These are phyloP conservation scores for Corythornis vintsioides DNA, from an alignment of 2,113 vertebrate genomes.

Conservation along the genomic window DNA sequence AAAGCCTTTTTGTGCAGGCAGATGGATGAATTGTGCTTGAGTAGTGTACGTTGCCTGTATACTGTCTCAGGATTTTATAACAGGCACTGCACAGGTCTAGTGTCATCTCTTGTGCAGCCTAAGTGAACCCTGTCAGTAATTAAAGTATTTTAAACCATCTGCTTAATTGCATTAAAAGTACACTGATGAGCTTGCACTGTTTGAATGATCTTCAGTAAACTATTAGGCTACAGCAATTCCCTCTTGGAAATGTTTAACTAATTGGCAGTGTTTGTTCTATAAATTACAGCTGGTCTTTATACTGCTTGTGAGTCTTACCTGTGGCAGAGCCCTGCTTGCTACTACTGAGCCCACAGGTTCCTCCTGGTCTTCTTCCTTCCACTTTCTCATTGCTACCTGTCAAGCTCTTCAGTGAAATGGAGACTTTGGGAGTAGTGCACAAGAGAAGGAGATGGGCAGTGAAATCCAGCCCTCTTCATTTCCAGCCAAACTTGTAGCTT, in stretches of 20 bases:
- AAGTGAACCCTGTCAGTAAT: not conserved
- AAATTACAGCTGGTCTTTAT: not conserved
- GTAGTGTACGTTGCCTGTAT: not conserved
- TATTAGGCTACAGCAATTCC: not conserved
- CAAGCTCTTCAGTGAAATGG: not conserved
- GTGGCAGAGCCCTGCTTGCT: not conserved
- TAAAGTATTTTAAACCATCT: constrained; percentile 27
- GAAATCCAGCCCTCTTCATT: not conserved
- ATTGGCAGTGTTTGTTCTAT: not conserved
- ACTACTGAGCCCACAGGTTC: not conserved
- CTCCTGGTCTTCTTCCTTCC: not conserved
- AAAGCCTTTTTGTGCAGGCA: not conserved
- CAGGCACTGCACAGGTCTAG: not conserved
- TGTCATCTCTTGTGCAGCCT: not conserved
- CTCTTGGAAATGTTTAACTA: not conserved
- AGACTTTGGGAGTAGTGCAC: rapidly evolving
- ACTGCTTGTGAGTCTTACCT: not conserved
- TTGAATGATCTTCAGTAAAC: constrained; percentile 15
- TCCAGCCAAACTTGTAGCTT: not conserved
- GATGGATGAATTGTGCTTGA: not conserved
- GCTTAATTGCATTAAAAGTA: constrained; percentile 10
- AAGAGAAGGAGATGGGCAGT: not conserved
- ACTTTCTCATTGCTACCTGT: not conserved
- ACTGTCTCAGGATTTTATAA: not conserved
- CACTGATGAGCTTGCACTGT: not conserved